Evolutionary conservation across 2,888 invertebrate species (phyloP), one percentile per base, ranked within the genome.

Genomic region (Criorhina ranunculi): DNA sequence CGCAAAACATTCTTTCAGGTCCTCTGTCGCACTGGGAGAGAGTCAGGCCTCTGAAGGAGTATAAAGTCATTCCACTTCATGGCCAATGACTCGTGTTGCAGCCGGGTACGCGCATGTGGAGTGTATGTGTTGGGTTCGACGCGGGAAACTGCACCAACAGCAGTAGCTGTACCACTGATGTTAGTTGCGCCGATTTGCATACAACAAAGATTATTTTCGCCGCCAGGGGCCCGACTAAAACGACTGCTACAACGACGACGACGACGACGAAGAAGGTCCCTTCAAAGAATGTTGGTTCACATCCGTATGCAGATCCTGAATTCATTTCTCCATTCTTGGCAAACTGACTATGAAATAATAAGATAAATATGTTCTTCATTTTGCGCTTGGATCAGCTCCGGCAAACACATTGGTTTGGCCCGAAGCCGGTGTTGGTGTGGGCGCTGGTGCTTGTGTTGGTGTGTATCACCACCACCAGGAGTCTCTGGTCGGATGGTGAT

Each of bases 321-420:
- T 62, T 67, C 60, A 62, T 62, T 77, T 55, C 73, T 60, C 83
- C 46, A 78, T 78, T 78, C 73, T 77, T 78, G 78, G 83, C 83
- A 73, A 78, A 72, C 83, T 78, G 78, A 78, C 83, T 83, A 83
- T 73, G 78, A 83, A 83, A 83, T 78, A 83, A 83, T 83, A 83
- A 83, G 83, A 83, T 73, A 83, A 83, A 83, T 83, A 83, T 78
- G 83, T 83, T 83, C 72, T 80, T 73, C 83, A 73, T 78, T 83
- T 73, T 83, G 83, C 67, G 83, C 72, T 83, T 67, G 83, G 83
- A 83, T 83, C 83, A 83, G 78, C 78, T 78, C 17, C 40, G 55
- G 44, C 62, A 73, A 78, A 78, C 53, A 78, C 67, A 67, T 78
- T 59, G 78, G 60, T 73, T 73, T 73, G 73, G 49, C 73, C 73